Percentiles rank a stretch among this genome's conserved stretches.
Evolutionary conservation across 2,888 invertebrate species (phyloP).

Genomic region (Helicoverpa assulta): DNA sequence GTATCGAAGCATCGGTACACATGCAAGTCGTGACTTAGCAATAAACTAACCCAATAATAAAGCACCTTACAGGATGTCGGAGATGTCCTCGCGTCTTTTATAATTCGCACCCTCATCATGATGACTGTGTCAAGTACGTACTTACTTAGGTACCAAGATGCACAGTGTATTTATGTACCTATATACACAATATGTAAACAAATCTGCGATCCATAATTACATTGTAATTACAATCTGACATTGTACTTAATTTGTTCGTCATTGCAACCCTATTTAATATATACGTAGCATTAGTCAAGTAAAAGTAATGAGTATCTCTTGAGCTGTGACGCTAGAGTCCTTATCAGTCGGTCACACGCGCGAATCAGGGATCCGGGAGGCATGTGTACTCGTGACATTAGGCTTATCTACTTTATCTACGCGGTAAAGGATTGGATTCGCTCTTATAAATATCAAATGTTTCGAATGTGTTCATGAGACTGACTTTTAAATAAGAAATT

Average conservation of each 20-base stretch:
- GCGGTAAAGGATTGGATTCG: slow-evolving; percentile 39
- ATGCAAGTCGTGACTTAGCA: too few relatives aligned
- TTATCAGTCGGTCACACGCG: slow-evolving; percentile 50
- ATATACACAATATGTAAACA: slow-evolving; percentile 12
- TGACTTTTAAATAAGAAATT: background rate
- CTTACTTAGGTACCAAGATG: background rate
- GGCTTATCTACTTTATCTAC: slow-evolving; percentile 14
- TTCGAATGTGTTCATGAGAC: background rate
- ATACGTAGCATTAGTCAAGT: slow-evolving; percentile 24
- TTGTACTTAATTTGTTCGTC: slow-evolving; percentile 29
- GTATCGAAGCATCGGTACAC: too few relatives aligned
- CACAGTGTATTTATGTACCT: slow-evolving; percentile 3
- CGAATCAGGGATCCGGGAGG: slow-evolving; percentile 60
- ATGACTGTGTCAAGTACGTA: background rate
- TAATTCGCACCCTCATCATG: too few relatives aligned
- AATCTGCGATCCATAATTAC: slow-evolving; percentile 18
- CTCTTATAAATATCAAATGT: slow-evolving; percentile 9
- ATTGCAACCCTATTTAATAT: slow-evolving; percentile 40
- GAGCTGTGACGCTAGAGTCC: slow-evolving; percentile 21
- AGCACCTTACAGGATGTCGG: too few relatives aligned
- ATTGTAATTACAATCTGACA: slow-evolving; percentile 39
- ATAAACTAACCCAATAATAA: too few relatives aligned
- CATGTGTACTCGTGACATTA: slow-evolving; percentile 49
- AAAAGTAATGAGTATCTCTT: slow-evolving; percentile 31
- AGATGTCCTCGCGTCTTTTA: too few relatives aligned